Conservation (phyloP, 2,797 vertebrate species). For the Pipistrellus pygmaeus region DNA sequence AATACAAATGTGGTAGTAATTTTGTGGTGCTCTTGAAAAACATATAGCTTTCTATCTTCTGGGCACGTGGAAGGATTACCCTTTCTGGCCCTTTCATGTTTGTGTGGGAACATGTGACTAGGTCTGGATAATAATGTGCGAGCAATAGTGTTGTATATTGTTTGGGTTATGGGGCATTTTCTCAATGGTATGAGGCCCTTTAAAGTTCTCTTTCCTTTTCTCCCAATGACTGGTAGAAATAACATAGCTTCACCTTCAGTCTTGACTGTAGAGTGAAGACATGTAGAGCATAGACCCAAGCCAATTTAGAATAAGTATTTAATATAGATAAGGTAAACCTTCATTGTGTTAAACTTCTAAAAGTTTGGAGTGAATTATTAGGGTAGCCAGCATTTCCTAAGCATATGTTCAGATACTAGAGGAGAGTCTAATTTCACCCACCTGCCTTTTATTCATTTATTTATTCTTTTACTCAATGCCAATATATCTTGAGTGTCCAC, state of each 20-base stretch:
- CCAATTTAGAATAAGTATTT: neutral
- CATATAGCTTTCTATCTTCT: neutral
- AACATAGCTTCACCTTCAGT: accelerated
- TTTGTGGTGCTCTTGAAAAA: neutral
- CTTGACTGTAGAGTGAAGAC: neutral
- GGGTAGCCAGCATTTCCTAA: neutral
- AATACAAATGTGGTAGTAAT: neutral
- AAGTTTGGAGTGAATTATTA: neutral
- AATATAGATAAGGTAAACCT: neutral
- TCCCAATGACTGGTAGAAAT: neutral
- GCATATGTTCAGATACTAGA: neutral
- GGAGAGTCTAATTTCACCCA: neutral
- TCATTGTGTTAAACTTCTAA: neutral
- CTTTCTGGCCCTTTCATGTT: neutral
- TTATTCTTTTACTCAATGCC: neutral
- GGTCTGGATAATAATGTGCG: neutral
- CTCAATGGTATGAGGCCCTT: neutral
- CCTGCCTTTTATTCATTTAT: neutral
- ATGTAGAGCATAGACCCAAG: accelerated
- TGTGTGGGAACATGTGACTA: neutral
- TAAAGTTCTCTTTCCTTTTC: neutral
- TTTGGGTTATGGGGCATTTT: neutral
- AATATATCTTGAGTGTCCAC: neutral
- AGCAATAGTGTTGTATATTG: neutral
- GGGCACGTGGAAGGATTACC: neutral